A percentile compares a stretch with the other conserved stretches of the same genome.
phyloP scores from a whole-genome alignment of 2,797 vertebrate species.

The Ibycter americanus region DNA sequence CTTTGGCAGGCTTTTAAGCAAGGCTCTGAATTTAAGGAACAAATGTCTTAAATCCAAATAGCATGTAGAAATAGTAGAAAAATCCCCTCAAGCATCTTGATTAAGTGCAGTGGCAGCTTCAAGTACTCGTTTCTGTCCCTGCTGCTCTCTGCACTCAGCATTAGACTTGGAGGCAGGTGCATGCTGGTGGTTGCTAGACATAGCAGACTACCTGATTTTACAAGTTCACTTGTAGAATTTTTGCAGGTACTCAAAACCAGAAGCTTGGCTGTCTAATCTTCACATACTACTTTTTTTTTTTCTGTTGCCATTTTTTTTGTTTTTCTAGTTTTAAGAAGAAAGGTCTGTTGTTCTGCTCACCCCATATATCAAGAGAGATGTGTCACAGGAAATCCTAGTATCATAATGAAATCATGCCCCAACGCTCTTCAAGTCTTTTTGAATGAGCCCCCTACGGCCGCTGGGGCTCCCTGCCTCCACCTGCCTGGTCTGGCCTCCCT shows the following conservation, averaged over 20 bases:
- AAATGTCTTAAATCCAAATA: neutral
- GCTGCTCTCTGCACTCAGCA: neutral
- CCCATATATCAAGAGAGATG: neutral
- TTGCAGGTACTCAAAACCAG: neutral
- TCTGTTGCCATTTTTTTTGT: neutral
- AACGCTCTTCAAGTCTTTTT: neutral
- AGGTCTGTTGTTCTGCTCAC: neutral
- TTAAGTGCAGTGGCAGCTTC: neutral
- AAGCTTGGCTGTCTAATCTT: neutral
- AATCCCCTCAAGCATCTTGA: neutral
- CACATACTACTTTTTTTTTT: no score
- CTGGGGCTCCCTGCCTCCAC: neutral
- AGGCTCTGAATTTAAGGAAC: neutral
- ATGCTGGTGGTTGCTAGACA: neutral
- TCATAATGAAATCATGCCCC: neutral
- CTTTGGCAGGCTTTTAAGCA: neutral
- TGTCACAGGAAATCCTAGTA: neutral
- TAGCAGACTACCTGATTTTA: neutral
- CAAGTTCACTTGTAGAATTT: neutral
- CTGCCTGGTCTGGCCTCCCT: neutral
- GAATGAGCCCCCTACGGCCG: neutral
- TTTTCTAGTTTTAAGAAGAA: neutral
- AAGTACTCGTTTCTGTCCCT: neutral
- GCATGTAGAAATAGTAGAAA: neutral
- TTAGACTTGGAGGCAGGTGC: neutral